Evolutionary conservation across 2,797 vertebrate species (phyloP).

Genomic region (Mormyrus hasselquistii): DNA sequence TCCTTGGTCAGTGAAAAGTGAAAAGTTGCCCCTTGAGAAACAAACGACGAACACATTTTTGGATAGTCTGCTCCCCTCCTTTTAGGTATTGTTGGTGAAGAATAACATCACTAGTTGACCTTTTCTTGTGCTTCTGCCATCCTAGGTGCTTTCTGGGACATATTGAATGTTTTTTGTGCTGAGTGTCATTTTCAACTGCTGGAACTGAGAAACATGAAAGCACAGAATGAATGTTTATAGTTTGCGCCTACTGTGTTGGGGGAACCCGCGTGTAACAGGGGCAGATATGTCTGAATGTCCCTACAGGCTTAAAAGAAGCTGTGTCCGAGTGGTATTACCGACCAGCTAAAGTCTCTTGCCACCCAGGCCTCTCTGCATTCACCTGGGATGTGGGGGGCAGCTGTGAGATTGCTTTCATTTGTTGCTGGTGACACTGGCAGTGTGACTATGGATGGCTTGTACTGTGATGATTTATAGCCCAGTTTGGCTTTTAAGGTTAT

Average conservation of each 20-base stretch:
- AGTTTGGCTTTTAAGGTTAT: not conserved
- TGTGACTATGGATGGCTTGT: not conserved
- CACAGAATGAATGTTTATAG: slow-evolving; percentile 4
- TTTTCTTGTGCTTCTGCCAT: not conserved
- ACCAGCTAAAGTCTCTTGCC: not conserved
- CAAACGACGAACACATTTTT: not conserved
- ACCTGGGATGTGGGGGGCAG: not conserved
- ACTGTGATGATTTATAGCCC: not conserved
- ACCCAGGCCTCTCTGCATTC: not conserved
- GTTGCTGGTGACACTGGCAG: not conserved
- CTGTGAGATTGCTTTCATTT: not conserved
- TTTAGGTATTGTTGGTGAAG: not conserved
- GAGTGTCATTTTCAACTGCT: not conserved
- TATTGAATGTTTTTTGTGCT: not conserved
- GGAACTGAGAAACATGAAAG: not conserved
- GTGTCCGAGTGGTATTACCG: not conserved
- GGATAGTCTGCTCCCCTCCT: not conserved
- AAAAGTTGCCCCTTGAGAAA: not conserved
- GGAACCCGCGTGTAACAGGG: not conserved
- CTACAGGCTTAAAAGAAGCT: not conserved
- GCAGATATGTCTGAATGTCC: not conserved
- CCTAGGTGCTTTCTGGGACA: not conserved
- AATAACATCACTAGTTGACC: not conserved
- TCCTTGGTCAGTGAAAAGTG: not conserved
- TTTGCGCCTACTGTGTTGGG: not conserved